Percentiles rank a stretch among this genome's conserved stretches.
Evolutionary conservation across 1,140 invertebrate genomes (phyloP).

Genomic region (Zaprionus taronus): DNA sequence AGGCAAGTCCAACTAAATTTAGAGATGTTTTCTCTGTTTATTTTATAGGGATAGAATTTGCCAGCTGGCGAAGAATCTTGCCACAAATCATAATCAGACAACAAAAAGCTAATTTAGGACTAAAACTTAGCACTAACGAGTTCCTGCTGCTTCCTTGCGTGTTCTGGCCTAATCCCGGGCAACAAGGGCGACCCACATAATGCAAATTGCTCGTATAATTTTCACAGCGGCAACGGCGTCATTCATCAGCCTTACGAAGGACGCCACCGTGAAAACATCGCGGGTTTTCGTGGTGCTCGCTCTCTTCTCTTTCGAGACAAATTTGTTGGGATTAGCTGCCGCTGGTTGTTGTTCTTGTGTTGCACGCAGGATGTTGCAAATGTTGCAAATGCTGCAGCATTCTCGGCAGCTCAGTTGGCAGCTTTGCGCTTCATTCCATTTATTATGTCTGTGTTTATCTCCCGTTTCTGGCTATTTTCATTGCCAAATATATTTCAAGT

Average conservation of each 20-base stretch:
- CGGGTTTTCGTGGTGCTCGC: constrained; percentile 24
- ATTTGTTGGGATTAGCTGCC: constrained; percentile 71
- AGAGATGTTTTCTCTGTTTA: no score
- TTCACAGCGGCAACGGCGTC: constrained; percentile 69
- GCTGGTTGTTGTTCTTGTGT: constrained; percentile 31
- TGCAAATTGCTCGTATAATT: constrained; percentile 80
- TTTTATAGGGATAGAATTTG: no score
- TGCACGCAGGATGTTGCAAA: constrained; percentile 34
- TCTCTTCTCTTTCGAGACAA: constrained; percentile 55
- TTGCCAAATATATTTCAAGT: constrained; percentile 80
- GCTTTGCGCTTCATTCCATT: constrained; percentile 74
- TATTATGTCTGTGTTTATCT: constrained; percentile 66
- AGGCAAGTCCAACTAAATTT: no score
- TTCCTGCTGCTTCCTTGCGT: not conserved
- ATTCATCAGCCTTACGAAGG: constrained; percentile 72
- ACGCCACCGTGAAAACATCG: constrained; percentile 1
- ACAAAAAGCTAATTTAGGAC: constrained; percentile 30
- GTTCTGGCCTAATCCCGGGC: constrained; percentile 46
- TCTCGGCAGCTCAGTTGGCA: constrained; percentile 57
- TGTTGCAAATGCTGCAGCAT: constrained; percentile 65
- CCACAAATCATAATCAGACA: constrained; percentile 36
- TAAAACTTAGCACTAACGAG: constrained; percentile 16
- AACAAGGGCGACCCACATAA: constrained; percentile 68
- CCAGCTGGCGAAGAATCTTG: no score
- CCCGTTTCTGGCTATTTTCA: constrained; percentile 57